phyloP scores from a whole-genome alignment of 2,797 vertebrate species.

The Rhinichthys osculus region DNA sequence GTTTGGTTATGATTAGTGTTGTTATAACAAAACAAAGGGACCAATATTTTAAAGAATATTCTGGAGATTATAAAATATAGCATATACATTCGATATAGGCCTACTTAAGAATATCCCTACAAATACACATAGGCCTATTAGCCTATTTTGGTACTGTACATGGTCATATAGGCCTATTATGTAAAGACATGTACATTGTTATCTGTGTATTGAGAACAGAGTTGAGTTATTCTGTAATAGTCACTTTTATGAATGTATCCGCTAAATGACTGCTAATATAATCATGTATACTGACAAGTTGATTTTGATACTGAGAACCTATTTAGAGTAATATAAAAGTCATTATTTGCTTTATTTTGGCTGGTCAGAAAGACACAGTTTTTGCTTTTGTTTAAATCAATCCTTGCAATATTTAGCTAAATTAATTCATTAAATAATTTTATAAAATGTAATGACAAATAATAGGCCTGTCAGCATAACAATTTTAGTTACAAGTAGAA shows the following conservation, averaged over 20 bases:
- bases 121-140: background rate
- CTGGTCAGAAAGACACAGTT: no score
- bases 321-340: background rate
- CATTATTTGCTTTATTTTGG: no score
- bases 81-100: no score
- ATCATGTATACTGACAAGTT: background rate
- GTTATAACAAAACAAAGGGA: background rate
- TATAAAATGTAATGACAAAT: background rate
- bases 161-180: background rate
- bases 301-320: constrained; percentile 3
- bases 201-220: background rate
- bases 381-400: background rate
- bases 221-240: background rate
- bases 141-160: background rate
- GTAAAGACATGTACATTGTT: background rate
- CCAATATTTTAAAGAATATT: background rate
- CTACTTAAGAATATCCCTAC: background rate
- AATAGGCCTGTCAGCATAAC: background rate
- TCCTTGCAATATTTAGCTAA: background rate
- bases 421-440: background rate
- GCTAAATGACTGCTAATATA: background rate
- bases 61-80: background rate
- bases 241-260: background rate
- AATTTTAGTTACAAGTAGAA: background rate
- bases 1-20: background rate